Conservation (phyloP, 2,888 invertebrate genomes). For the Conus canariensis region DNA sequence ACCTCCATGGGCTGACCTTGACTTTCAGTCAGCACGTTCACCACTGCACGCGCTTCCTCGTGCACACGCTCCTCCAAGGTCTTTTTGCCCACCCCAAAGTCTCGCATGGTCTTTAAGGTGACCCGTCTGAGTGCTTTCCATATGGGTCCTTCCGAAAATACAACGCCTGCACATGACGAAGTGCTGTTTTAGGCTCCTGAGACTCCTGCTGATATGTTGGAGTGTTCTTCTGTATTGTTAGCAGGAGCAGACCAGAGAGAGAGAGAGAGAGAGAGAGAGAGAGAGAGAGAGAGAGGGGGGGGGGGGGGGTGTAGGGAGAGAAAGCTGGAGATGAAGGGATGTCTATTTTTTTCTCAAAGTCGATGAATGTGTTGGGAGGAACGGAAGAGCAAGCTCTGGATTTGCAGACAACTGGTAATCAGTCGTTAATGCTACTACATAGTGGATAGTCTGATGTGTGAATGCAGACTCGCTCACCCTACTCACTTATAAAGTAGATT, state of each 20-base stretch:
- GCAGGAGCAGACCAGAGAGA: neutral
- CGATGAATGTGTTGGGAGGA: too few species aligned
- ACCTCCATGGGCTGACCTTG: constrained; percentile 53
- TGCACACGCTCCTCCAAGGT: constrained; percentile 62
- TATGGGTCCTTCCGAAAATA: constrained; percentile 61
- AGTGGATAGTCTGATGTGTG: too few species aligned
- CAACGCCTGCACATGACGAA: constrained; percentile 53
- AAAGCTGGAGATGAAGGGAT: too few species aligned
- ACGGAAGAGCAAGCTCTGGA: too few species aligned
- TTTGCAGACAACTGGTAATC: too few species aligned
- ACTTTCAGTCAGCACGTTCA: constrained; percentile 50
- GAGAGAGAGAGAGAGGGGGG: too few species aligned
- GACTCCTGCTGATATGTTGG: neutral
- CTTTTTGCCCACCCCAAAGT: constrained; percentile 67
- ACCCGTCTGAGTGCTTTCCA: constrained; percentile 64
- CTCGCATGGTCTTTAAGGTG: constrained; percentile 60
- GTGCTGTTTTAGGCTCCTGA: too few species aligned
- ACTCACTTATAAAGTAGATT: too few species aligned
- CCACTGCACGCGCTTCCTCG: constrained; percentile 59
- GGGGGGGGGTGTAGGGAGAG: accelerated
- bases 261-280: too few species aligned
- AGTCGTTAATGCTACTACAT: too few species aligned
- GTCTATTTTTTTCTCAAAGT: too few species aligned
- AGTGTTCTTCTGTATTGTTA: neutral
- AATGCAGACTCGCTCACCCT: too few species aligned